These are phyloP conservation scores for Chauna torquata DNA, from an alignment of 2,113 vertebrate species.

Conservation along the genomic window DNA sequence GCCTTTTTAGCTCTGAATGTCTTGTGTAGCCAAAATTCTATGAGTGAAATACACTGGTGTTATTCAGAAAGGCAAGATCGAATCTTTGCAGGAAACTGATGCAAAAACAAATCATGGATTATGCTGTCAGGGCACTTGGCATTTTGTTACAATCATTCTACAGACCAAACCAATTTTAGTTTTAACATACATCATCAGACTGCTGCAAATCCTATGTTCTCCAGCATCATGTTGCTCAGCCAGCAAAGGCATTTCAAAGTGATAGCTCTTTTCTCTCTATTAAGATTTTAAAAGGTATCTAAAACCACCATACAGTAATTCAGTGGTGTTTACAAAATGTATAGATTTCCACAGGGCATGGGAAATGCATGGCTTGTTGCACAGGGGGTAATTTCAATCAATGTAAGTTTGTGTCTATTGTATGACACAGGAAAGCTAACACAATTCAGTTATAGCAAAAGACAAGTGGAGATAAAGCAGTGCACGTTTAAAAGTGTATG, in stretches of 20 bases:
- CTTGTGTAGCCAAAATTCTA: background rate
- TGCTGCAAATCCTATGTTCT: background rate
- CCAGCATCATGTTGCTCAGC: background rate
- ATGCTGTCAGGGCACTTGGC: background rate
- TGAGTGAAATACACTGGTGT: background rate
- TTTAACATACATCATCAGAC: background rate
- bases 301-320: background rate
- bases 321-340: background rate
- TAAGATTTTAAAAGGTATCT: constrained; percentile 26
- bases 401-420: background rate
- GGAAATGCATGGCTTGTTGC: background rate
- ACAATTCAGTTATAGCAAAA: background rate
- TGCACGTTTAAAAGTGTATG: background rate
- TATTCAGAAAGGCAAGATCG: background rate
- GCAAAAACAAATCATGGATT: background rate
- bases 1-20: background rate
- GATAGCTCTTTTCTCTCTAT: background rate
- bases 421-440: background rate
- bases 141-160: background rate
- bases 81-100: background rate
- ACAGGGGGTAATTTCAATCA: background rate
- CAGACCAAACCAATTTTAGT: background rate
- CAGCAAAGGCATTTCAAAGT: background rate
- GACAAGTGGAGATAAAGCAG: background rate
- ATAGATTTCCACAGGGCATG: background rate